Conservation (phyloP, 1,140 invertebrate genomes). For the Drosophila repleta region DNA sequence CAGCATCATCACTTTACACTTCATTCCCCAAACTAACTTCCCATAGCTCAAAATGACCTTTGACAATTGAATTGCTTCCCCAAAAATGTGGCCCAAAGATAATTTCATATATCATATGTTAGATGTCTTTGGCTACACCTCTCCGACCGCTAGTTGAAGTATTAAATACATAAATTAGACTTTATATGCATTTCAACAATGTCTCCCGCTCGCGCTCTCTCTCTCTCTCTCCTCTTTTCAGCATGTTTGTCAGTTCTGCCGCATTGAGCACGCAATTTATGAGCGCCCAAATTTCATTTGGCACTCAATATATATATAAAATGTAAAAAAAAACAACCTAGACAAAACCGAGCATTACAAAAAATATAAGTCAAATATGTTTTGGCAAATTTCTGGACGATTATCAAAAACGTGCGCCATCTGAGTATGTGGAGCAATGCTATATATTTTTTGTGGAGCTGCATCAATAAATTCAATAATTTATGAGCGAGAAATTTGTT, state of each 20-base stretch:
- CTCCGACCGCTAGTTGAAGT: neutral
- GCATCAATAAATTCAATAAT: slow-evolving; percentile 71
- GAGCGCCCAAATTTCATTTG: slow-evolving; percentile 59
- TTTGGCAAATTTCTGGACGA: slow-evolving; percentile 76
- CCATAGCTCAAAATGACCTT: no score
- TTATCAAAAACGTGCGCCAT: slow-evolving; percentile 58
- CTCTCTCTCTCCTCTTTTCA: neutral
- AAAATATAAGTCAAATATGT: slow-evolving; percentile 62
- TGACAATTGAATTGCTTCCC: neutral
- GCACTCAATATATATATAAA: slow-evolving; percentile 3
- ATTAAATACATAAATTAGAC: slow-evolving; percentile 66
- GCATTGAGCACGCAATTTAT: slow-evolving; percentile 75
- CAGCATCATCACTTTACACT: no score
- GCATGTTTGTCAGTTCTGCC: slow-evolving; percentile 49
- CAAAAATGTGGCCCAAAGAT: neutral
- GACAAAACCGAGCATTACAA: slow-evolving; percentile 56
- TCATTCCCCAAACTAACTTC: no score
- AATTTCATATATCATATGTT: slow-evolving; percentile 8
- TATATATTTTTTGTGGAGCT: slow-evolving; percentile 4
- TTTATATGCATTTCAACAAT: slow-evolving; percentile 53
- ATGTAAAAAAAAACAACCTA: slow-evolving; percentile 10
- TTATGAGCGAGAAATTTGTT: slow-evolving; percentile 65
- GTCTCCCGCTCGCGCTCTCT: neutral
- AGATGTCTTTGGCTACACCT: neutral
- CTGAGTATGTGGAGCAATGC: slow-evolving; percentile 27